A percentile compares a stretch with the other conserved stretches of the same genome.
phyloP scores from a whole-genome alignment of 2,113 vertebrate species.

The Centropristis striata region DNA sequence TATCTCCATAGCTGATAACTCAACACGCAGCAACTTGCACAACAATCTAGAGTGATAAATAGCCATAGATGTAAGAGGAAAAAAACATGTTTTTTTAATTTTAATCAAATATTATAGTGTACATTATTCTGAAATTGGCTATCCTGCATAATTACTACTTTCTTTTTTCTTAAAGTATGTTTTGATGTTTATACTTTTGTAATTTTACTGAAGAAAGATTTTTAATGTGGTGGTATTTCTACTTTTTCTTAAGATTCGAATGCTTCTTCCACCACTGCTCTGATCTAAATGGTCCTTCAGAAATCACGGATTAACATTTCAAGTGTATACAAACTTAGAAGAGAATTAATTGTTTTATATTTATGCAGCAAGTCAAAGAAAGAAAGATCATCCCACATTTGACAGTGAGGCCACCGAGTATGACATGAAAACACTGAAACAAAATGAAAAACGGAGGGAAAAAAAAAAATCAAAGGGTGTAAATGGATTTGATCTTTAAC shows the following conservation, averaged over 20 bases:
- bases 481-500: conserved; percentile 69
- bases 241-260: too few species aligned
- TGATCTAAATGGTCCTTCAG: background rate
- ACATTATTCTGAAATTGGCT: too few species aligned
- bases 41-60: too few species aligned
- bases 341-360: background rate
- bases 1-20: too few species aligned
- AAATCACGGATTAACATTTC: background rate
- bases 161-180: background rate
- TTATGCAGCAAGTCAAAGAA: background rate
- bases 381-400: background rate
- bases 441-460: conserved; percentile 1
- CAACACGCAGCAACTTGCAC: too few species aligned
- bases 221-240: too few species aligned
- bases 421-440: conserved; percentile 11
- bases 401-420: background rate
- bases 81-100: too few species aligned
- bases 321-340: background rate
- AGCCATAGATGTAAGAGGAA: too few species aligned
- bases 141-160: too few species aligned
- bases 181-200: background rate
- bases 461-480: conserved; percentile 41
- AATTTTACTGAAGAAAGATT: background rate
- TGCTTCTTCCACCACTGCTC: background rate
- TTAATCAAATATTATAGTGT: too few species aligned